phyloP scores from a whole-genome alignment of 2,888 invertebrate genomes.

The Protodeltote pygarga region DNA sequence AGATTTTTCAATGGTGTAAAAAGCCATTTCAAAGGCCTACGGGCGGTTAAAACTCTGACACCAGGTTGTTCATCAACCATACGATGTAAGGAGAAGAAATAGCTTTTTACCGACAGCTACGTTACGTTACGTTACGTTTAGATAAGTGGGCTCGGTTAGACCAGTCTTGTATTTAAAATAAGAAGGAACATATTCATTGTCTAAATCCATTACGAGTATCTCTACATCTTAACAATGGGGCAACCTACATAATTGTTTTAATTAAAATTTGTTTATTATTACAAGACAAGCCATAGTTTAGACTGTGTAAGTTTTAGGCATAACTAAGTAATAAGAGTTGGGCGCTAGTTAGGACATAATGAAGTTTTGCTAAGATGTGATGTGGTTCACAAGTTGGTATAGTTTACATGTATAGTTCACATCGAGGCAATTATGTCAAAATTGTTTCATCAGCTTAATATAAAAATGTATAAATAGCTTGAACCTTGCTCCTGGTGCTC shows the following conservation, averaged over 20 bases:
- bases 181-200: conserved; percentile 5
- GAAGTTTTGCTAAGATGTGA: conserved; percentile 44
- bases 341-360: conserved; percentile 58
- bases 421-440: neutral
- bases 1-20: too few relatives aligned
- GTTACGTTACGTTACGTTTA: too few relatives aligned
- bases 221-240: conserved; percentile 7
- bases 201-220: neutral
- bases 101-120: too few relatives aligned
- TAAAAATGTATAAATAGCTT: too few relatives aligned
- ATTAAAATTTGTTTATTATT: conserved; percentile 46
- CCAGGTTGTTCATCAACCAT: too few relatives aligned
- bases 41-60: too few relatives aligned
- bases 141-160: too few relatives aligned
- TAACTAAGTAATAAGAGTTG: conserved; percentile 60
- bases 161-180: too few relatives aligned
- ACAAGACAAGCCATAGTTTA: conserved; percentile 46
- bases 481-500: too few relatives aligned
- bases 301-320: conserved; percentile 56
- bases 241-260: conserved; percentile 27
- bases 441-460: neutral
- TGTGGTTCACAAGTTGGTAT: conserved; percentile 28
- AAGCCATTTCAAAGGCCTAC: too few relatives aligned
- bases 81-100: too few relatives aligned
- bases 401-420: neutral